Evolutionary conservation across 2,113 vertebrate species (phyloP).

Genomic region (Tyrannus savana): DNA sequence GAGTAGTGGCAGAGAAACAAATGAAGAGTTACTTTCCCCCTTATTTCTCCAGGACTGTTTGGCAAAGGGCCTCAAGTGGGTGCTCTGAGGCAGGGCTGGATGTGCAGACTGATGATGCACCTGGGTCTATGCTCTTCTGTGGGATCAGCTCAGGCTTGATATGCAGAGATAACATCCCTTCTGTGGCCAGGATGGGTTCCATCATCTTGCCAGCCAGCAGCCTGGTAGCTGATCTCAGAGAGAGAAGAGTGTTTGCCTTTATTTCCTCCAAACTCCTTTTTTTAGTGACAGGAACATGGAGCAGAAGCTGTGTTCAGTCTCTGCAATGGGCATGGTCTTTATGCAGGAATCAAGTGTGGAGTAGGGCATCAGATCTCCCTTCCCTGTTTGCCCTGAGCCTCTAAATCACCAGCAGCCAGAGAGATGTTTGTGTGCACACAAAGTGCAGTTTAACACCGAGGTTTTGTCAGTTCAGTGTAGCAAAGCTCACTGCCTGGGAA

Average conservation of each 20-base stretch:
- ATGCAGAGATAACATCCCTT: accelerated
- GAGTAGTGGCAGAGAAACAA: not conserved
- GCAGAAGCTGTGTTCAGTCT: not conserved
- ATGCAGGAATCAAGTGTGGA: not conserved
- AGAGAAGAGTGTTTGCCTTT: not conserved
- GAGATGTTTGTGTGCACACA: not conserved
- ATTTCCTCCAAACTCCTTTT: not conserved
- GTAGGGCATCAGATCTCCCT: not conserved
- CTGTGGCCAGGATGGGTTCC: not conserved
- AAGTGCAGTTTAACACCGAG: not conserved
- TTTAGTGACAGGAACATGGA: not conserved
- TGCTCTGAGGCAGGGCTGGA: not conserved
- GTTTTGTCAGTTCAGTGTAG: not conserved
- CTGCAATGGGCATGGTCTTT: accelerated
- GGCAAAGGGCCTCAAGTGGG: not conserved
- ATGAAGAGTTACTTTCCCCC: not conserved
- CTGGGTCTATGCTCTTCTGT: not conserved
- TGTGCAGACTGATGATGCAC: not conserved
- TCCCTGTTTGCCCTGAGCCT: not conserved
- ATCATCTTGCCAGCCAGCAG: not conserved
- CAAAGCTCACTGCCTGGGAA: not conserved
- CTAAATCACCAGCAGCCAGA: not conserved
- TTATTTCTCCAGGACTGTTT: not conserved
- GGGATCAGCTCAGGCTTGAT: not conserved
- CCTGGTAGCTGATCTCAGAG: not conserved